Evolutionary conservation across 2,888 invertebrate genomes (phyloP).

Genomic region (Euclidia mi): DNA sequence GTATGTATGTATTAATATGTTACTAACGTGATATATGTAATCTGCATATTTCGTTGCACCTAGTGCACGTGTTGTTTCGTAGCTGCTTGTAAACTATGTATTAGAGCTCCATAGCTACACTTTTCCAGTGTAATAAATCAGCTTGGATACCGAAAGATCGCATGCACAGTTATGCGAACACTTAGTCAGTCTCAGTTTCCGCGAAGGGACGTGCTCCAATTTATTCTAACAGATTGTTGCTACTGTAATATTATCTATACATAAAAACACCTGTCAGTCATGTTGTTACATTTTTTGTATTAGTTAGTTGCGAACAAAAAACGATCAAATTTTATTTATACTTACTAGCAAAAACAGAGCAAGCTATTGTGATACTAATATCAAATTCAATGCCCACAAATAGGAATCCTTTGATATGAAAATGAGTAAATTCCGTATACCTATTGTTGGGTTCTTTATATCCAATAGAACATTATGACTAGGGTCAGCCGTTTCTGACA

Average conservation of each 20-base stretch:
- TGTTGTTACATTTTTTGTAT: constrained; percentile 34
- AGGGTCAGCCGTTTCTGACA: constrained; percentile 43
- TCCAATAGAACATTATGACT: constrained; percentile 29
- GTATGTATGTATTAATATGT: too few species aligned
- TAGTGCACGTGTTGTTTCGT: too few species aligned
- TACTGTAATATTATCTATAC: constrained; percentile 34
- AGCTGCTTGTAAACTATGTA: too few species aligned
- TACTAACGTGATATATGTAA: too few species aligned
- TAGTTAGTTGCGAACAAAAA: constrained; percentile 33
- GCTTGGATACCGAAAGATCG: constrained; percentile 4
- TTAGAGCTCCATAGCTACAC: too few species aligned
- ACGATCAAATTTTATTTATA: constrained; percentile 37
- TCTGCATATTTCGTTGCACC: not conserved
- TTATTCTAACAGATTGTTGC: constrained; percentile 40
- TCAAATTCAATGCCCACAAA: not conserved
- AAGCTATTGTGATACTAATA: constrained; percentile 15
- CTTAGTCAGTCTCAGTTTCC: constrained; percentile 41
- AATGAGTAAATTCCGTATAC: constrained; percentile 21
- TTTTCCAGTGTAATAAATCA: constrained; percentile 10
- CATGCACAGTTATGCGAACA: constrained; percentile 14
- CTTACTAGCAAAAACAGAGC: constrained; percentile 4
- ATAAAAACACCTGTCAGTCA: constrained; percentile 42
- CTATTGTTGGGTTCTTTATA: constrained; percentile 41
- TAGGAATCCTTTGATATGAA: constrained; percentile 5
- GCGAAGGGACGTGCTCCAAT: constrained; percentile 49